Conservation (phyloP, 2,113 vertebrate species). For the Sterrhoptilus dennistouni region DNA sequence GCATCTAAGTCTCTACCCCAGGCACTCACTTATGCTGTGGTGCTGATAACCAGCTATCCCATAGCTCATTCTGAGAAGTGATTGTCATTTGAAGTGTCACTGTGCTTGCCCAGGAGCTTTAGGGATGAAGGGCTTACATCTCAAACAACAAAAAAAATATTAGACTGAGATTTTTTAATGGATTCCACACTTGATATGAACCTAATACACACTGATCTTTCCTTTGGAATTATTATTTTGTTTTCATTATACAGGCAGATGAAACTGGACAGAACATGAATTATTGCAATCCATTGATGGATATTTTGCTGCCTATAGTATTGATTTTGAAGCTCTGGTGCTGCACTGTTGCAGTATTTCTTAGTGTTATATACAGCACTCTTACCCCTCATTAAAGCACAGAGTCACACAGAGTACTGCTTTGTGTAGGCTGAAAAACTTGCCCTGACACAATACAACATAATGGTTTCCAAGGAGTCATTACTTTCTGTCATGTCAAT, state of each 20-base stretch:
- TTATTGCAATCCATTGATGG: neutral
- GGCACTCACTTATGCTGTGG: rapidly evolving
- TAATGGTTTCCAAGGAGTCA: slow-evolving; percentile 17
- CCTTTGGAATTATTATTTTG: neutral
- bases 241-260: neutral
- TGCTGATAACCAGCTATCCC: neutral
- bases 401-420: neutral
- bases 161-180: neutral
- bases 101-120: neutral
- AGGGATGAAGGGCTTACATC: neutral
- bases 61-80: neutral
- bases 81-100: neutral
- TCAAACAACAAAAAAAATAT: neutral
- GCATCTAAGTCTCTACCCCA: neutral
- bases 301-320: neutral
- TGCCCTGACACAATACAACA: neutral
- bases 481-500: neutral
- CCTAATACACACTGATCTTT: neutral
- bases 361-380: neutral
- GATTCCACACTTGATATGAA: neutral
- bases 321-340: neutral
- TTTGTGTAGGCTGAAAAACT: neutral
- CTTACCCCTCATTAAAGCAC: neutral
- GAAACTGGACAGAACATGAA: neutral
- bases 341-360: neutral